Base-by-base conservation (phyloP, 2,797 vertebrate genomes). In the Dermochelys coriacea region DNA sequence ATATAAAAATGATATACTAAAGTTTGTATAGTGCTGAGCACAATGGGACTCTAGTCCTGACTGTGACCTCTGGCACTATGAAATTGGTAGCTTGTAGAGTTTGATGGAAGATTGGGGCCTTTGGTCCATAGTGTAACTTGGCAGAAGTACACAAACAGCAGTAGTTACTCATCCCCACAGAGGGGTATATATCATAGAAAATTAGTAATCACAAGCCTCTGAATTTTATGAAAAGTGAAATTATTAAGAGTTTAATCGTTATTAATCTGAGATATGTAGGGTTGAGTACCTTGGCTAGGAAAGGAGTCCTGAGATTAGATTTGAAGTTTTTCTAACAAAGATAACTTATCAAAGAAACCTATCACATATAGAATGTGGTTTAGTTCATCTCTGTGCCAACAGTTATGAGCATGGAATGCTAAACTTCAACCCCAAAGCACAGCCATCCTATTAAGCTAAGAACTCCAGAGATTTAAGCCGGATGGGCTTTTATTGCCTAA, bases 401-500 rank as follows among this genome's bases (percentile, higher is more conserved):
- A 93, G 54, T 86, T 61, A 94, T 68, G 3, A 52, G 52, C 52
- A 34, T 34, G 68, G 59, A 86, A 95, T 82, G 25, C 61, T 82
- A 87, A 90, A 23, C 37, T 94, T 80, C 68, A n/a, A 55, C 86
- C 25, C 82, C 29, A 59, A 91, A 89, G 61, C 82, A 91, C 47
- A 89, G 87, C 71, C 94, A n/a, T 4, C 47, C 52, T 92, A 91
- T 89, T 93, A 93, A 91, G 61, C 87, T 41, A 71, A 88, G 95
- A 96, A 74, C 89, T 91, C 50, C 52, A 83, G 51, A 41, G 29
- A 94, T 80, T 51, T 77, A 94, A 86, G 77, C 50, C 84, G 77
- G 83, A 77, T 86, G 90, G 81, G 47, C 19, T 47, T 75, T 77
- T 94, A 81, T 91, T 86, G 94, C 95, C 93, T 93, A 89, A 83